These are phyloP conservation scores for Alouatta palliata DNA, from an alignment of 2,113 vertebrate genomes.

Conservation along the genomic window DNA sequence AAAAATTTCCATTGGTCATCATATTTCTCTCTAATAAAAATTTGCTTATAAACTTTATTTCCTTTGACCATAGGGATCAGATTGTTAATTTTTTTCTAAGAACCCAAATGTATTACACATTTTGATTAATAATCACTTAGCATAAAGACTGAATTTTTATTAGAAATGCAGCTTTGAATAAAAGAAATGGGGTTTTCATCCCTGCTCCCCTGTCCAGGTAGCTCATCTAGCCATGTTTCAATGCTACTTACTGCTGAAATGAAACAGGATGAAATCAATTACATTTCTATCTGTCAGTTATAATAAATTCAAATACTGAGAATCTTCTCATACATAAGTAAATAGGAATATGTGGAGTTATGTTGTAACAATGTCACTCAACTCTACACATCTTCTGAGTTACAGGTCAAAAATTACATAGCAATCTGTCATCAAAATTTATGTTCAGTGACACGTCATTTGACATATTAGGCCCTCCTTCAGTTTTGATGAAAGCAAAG, in stretches of 20 bases:
- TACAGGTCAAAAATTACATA: background rate
- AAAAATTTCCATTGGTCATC: background rate
- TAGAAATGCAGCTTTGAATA: background rate
- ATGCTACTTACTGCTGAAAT: background rate
- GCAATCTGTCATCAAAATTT: background rate
- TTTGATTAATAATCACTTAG: background rate
- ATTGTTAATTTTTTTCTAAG: background rate
- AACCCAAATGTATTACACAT: background rate
- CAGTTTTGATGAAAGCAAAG: background rate
- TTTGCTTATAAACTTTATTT: background rate
- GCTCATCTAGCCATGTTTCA: background rate
- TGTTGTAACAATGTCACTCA: background rate
- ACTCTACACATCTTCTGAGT: background rate
- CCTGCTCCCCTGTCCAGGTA: background rate
- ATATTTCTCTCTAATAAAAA: background rate
- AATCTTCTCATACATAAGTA: background rate
- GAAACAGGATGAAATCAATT: background rate
- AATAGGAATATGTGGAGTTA: background rate
- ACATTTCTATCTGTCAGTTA: background rate
- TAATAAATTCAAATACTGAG: background rate
- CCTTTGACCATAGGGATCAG: background rate
- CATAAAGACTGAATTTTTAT: background rate
- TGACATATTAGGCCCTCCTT: background rate
- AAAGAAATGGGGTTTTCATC: background rate
- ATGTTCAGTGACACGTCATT: background rate